Base-by-base conservation (phyloP, 1,140 invertebrate species). In the Condylostylus longicornis region DNA sequence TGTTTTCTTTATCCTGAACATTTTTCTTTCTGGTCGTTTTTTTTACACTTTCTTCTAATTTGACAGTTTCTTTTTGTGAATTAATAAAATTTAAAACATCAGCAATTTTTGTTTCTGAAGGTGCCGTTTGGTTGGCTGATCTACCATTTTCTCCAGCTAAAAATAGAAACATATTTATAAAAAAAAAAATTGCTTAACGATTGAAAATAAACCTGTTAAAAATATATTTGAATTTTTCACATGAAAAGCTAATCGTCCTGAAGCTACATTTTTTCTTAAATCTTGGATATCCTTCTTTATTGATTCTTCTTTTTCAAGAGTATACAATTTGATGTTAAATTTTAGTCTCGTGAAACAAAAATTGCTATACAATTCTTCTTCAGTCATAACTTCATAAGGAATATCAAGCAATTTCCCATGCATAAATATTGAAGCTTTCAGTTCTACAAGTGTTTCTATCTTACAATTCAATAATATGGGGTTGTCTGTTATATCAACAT, bases 401-500 rank as follows among this genome's bases (percentile, higher is more conserved):
- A 71, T 69, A 41, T 69, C 62, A 54, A 77, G 70, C 38, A 82
- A 62, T 49, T 76, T 75, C 42, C 77, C 74, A 63, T 82, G 77
- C 12, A 77, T 69, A 40, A 79, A 68, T 50, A 79, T 72, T 42
- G 72, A 72, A 9, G 76, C 67, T 48, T 70, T 63, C 33, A 81
- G 48, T 14, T 68, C 66, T 39, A 69, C 67, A 33, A 64, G 50
- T 10, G 68, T 62, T 40, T 65, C 65, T 17, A 70, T 41, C n/a
- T 63, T 62, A 45, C 67, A 72, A 47, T 70, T 71, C 18, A 82
- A 58, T 40, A 80, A 61, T 27, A 82, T 63, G 19, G 77, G 79
- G 62, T 80, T 81, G 51, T 81, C 78, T 33, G 78, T 81, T 37
- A 80, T 73, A 56, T 81, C 75, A 44, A 81, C 71, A 52, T 77